phyloP scores from a whole-genome alignment of 2,113 vertebrate species.

The Oreocharis arfaki region DNA sequence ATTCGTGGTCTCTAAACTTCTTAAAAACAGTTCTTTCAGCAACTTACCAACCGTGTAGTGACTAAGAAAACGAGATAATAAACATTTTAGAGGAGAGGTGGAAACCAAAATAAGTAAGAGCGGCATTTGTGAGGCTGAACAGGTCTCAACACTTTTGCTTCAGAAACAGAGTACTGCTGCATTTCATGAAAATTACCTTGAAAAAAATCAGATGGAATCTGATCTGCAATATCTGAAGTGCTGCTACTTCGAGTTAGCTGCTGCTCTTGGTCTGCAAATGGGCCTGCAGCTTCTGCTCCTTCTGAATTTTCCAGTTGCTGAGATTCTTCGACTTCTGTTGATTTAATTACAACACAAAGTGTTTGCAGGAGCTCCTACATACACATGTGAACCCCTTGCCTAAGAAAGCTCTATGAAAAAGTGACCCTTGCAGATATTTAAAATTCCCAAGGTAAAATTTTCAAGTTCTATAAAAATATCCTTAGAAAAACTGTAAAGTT shows the following conservation, averaged over 20 bases:
- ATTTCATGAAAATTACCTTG: slow-evolving; percentile 73
- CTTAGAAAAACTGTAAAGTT: background rate
- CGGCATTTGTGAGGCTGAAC: background rate
- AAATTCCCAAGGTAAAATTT: background rate
- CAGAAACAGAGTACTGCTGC: background rate
- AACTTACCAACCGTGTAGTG: background rate
- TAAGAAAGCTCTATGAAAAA: background rate
- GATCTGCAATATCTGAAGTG: slow-evolving; percentile 89
- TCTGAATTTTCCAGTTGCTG: slow-evolving; percentile 77
- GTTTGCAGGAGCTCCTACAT: background rate
- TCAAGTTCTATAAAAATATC: background rate
- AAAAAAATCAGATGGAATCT: slow-evolving; percentile 72
- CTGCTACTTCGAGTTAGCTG: slow-evolving; percentile 87
- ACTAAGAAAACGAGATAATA: background rate
- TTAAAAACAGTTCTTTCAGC: background rate
- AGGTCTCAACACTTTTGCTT: background rate
- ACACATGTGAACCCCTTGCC: background rate
- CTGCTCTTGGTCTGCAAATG: slow-evolving; percentile 66
- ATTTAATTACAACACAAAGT: background rate
- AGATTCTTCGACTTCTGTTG: slow-evolving; percentile 88
- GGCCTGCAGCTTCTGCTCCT: slow-evolving; percentile 66
- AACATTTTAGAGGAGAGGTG: background rate
- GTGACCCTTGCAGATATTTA: background rate
- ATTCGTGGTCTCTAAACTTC: background rate
- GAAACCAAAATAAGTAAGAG: background rate